Conservation (phyloP, 2,888 invertebrate species). For the Protula sp. region DNA sequence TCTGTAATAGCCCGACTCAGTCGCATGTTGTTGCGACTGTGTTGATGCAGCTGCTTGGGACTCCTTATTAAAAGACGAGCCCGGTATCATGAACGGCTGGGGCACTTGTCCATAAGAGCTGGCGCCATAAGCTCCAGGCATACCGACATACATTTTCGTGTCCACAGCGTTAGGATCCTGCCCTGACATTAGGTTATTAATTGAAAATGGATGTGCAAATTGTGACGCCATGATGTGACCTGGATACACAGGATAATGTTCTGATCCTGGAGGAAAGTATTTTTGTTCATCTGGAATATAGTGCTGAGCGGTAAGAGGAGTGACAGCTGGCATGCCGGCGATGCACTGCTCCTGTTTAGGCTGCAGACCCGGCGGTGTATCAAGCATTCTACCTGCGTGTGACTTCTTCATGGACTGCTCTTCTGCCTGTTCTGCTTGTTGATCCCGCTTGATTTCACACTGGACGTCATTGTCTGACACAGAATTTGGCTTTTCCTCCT, state of each 20-base stretch:
- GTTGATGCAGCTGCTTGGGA: too few relatives aligned
- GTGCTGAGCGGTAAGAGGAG: too few relatives aligned
- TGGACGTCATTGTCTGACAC: background rate
- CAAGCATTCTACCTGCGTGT: background rate
- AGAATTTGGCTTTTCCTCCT: background rate
- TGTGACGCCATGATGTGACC: conserved; percentile 1
- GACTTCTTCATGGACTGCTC: background rate
- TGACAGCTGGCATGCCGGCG: background rate
- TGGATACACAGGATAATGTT: background rate
- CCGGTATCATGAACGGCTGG: too few relatives aligned
- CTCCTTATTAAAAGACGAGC: too few relatives aligned
- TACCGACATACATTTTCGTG: conserved; percentile 76
- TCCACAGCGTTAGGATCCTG: conserved; percentile 73
- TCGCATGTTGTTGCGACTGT: too few relatives aligned
- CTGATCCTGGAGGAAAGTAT: too few relatives aligned
- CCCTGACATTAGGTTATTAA: conserved; percentile 78
- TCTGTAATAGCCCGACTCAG: too few relatives aligned
- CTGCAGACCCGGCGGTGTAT: background rate
- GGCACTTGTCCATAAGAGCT: background rate
- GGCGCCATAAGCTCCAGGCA: background rate
- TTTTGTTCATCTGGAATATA: too few relatives aligned
- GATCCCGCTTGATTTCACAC: too few relatives aligned
- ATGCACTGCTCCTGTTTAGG: background rate
- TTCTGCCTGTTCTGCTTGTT: background rate
- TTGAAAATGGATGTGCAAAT: conserved; percentile 79